These are phyloP conservation scores for Brachyrhaphis roseni DNA, from an alignment of 2,797 vertebrate genomes.

Conservation along the genomic window DNA sequence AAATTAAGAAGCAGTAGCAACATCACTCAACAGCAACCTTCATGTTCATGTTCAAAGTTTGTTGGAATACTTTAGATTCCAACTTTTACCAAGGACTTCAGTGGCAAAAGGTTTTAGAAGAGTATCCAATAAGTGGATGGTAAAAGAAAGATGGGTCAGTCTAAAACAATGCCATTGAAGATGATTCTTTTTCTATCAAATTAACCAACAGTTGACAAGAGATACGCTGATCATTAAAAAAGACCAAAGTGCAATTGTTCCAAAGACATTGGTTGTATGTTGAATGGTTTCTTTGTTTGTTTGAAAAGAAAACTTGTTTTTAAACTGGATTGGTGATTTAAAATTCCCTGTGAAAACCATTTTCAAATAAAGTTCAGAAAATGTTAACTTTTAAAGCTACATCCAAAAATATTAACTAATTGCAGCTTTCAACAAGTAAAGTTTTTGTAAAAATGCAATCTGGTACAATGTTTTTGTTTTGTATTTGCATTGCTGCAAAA, in stretches of 20 bases:
- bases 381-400: neutral
- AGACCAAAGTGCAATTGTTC: constrained; percentile 12
- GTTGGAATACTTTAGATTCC: neutral
- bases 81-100: neutral
- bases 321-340: neutral
- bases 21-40: neutral
- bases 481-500: constrained; percentile 12
- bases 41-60: neutral
- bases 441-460: neutral
- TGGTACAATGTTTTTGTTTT: neutral
- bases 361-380: neutral
- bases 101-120: neutral
- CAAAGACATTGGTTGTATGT: neutral
- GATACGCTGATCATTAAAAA: neutral
- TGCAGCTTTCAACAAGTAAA: neutral
- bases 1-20: neutral
- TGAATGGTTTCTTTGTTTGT: neutral
- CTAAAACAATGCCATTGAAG: neutral
- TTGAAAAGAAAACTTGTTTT: neutral
- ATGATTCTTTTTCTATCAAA: neutral
- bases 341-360: neutral
- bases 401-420: neutral
- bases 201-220: neutral
- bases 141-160: neutral
- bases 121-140: neutral